Evolutionary conservation across 2,113 vertebrate species (phyloP).

Genomic region (Tautogolabrus adspersus): DNA sequence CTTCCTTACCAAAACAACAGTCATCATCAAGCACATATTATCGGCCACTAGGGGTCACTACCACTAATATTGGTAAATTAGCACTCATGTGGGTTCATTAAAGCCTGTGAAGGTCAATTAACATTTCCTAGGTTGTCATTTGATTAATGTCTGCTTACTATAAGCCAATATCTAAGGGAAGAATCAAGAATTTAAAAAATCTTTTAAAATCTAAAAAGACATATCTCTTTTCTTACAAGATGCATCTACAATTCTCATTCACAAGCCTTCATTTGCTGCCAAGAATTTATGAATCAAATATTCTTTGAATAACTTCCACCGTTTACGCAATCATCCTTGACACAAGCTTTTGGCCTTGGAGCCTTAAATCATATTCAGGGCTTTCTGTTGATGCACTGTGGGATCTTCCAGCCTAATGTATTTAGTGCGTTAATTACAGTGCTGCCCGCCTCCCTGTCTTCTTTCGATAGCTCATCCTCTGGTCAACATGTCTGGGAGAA

Average conservation of each 20-base stretch:
- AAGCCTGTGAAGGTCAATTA: no score
- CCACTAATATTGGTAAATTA: no score
- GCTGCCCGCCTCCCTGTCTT: conserved; percentile 63
- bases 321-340: conserved; percentile 70
- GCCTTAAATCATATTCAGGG: conserved; percentile 38
- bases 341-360: conserved; percentile 33
- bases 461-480: conserved; percentile 61
- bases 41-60: no score
- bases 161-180: no score
- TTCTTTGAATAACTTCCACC: conserved; percentile 55
- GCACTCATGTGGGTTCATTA: no score
- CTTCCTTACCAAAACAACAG: no score
- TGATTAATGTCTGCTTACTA: no score
- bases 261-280: conserved; percentile 26
- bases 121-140: no score
- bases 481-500: conserved; percentile 78
- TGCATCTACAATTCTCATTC: not conserved
- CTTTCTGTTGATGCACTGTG: conserved; percentile 53
- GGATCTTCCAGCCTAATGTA: conserved; percentile 68
- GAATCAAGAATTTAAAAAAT: no score
- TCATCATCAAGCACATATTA: no score
- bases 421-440: conserved; percentile 71
- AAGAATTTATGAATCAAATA: conserved; percentile 52
- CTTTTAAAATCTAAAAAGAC: no score
- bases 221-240: not conserved